phyloP scores from a whole-genome alignment of 2,888 invertebrate species.

The Crepidodera aurea region DNA sequence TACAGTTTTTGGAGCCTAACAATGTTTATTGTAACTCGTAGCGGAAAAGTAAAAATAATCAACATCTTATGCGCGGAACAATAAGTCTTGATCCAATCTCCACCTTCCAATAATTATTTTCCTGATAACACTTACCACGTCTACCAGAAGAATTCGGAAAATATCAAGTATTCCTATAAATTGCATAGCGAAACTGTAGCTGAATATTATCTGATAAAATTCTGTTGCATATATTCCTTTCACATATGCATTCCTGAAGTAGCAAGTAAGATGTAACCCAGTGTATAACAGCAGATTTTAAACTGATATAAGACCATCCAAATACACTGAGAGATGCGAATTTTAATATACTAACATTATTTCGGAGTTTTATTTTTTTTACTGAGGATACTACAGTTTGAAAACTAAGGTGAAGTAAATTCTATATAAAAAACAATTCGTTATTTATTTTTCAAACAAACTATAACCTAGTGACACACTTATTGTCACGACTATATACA shows the following conservation, averaged over 20 bases:
- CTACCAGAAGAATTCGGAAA: constrained; percentile 38
- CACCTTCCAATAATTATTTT: constrained; percentile 27
- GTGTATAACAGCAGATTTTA: constrained; percentile 48
- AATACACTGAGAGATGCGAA: constrained; percentile 16
- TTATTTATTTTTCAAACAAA: too few species aligned
- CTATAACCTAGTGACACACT: too few species aligned
- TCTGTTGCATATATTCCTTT: constrained; percentile 51
- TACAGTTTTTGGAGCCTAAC: too few species aligned
- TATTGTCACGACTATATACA: too few species aligned
- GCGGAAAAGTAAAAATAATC: too few species aligned
- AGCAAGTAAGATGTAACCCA: constrained; percentile 56
- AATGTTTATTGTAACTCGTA: too few species aligned
- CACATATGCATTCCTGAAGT: constrained; percentile 50
- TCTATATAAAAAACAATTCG: too few species aligned
- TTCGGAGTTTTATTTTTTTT: too few species aligned
- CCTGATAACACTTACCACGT: constrained; percentile 3
- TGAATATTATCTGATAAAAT: constrained; percentile 52
- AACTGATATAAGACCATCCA: constrained; percentile 32
- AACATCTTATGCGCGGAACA: too few species aligned
- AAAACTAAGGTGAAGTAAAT: too few species aligned
- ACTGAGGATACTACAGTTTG: too few species aligned
- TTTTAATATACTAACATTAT: too few species aligned
- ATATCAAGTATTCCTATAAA: constrained; percentile 44
- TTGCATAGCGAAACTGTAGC: constrained; percentile 34
- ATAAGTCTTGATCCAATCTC: constrained; percentile 13